Base-by-base conservation (phyloP, 1,140 invertebrate species). In the Drosophila insularis region DNA sequence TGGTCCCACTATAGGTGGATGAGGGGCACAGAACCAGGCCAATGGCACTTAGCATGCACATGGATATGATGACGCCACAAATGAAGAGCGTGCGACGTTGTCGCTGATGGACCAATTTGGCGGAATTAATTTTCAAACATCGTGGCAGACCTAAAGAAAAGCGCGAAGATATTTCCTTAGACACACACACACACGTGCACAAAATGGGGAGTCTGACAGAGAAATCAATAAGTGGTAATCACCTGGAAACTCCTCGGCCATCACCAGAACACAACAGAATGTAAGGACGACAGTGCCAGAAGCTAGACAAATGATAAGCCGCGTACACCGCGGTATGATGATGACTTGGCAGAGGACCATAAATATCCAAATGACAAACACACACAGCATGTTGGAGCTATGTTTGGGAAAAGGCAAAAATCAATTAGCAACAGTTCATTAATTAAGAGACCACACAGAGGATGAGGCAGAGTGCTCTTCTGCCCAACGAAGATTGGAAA, bases 371-470 rank as follows among this genome's bases (percentile, higher is more conserved):
- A 98, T 95, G 63, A 98, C 94, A 85, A 97, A 95, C 78, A 97
- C 97, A 92, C 97, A 98, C 78, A 97, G 94, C 93, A 98, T 96
- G 91, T 98, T 98, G 4, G 97, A 98, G 87, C 97, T 91, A 61
- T 4, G 35, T 23, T 43, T 10, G 4, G 17, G 21, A 68, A n/a
- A 19, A 13, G 31, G 54, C 37, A 72, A 54, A 89, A 89, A 80
- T 71, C 74, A 87, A 89, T 89, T 89, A 85, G 78, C 62, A 75
- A 80, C 71, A 85, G 71, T 89, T 85, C 71, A 89, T 89, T 89
- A 89, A 89, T 89, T 85, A 81, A 66, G 0, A 10, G 13, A 4
- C 35, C 21, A 50, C 17, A 11, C 14, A 17, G 43, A 50, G 43
- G 17, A 50, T 4, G 10, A 7, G 35, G 35, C 11, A 2, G 21